phyloP scores from a whole-genome alignment of 2,113 vertebrate species.

The rat (Rattus norvegicus) region DNA sequence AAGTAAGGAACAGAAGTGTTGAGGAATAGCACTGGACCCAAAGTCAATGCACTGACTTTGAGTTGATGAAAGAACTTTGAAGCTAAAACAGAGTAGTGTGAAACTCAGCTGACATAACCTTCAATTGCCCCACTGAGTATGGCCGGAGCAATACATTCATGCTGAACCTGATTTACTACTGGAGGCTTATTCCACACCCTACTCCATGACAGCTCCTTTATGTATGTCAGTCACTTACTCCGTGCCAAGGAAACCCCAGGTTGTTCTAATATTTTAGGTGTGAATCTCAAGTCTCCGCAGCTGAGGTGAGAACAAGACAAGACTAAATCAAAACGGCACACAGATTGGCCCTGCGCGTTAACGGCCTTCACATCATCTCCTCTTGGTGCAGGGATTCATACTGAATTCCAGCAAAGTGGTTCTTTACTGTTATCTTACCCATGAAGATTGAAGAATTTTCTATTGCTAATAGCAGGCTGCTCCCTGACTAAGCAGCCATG shows the following conservation, averaged over 20 bases:
- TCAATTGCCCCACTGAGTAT: background rate
- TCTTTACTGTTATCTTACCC: background rate
- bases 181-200: background rate
- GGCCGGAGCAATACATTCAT: background rate
- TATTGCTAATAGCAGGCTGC: background rate
- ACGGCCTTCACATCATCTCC: background rate
- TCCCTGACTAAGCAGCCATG: background rate
- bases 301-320: background rate
- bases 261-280: background rate
- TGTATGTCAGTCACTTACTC: background rate
- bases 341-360: accelerated
- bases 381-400: background rate
- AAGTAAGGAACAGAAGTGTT: background rate
- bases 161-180: background rate
- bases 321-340: background rate
- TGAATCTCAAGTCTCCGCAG: background rate
- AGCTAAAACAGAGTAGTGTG: background rate
- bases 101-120: background rate
- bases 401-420: background rate
- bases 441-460: background rate
- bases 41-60: background rate
- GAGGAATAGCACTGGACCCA: background rate
- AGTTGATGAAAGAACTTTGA: background rate
- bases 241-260: background rate
- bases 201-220: background rate